Base-by-base conservation (phyloP, 1,140 invertebrate genomes). In the Danaus melanippus region DNA sequence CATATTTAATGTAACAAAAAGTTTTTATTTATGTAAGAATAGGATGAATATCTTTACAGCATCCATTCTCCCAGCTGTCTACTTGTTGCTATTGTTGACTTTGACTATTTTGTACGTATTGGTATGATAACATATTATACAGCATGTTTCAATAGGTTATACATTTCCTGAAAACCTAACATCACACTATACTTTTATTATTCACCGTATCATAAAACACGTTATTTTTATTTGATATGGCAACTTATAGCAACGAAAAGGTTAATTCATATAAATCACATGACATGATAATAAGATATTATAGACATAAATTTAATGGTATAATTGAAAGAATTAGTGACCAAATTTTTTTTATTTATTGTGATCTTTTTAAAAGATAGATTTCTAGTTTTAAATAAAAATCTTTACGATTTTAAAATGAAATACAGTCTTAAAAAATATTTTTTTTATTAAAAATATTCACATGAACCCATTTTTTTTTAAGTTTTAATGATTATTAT, bases 41-140 rank as follows among this genome's bases (percentile, higher is more conserved):
- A 71, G 41, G 58, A 73, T 67, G 60, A 61, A 71, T 71, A 74
- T 72, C 73, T 66, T 69, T 60, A 73, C 76, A 76, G 67, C 71
- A 79, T 83, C 72, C 80, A 83, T 84, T 74, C 74, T 84, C 74
- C 68, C 82, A 82, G 77, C 79, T 85, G 77, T 81, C 75, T 75
- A 81, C 79, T 83, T 83, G 74, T 85, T 85, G 79, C 73, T 83
- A 72, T 80, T 79, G 67, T 79, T 83, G 69, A 74, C 73, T 74
- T 58, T 56, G 50, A 58, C 58, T 63, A 63, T 63, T 55, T 60
- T 58, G 68, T 75, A 64, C 56, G 54, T 69, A 72, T 56, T 64
- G 65, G 70, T 71, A 79, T 53, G 75, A 73, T 68, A 74, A 75
- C 76, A 69, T 75, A 71, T 66, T 68, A 76, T 46, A 54, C 71